Evolutionary conservation across 1,140 invertebrate species (phyloP), one percentile per base, ranked within the genome.

Genomic region (Trichonephila clavata): DNA sequence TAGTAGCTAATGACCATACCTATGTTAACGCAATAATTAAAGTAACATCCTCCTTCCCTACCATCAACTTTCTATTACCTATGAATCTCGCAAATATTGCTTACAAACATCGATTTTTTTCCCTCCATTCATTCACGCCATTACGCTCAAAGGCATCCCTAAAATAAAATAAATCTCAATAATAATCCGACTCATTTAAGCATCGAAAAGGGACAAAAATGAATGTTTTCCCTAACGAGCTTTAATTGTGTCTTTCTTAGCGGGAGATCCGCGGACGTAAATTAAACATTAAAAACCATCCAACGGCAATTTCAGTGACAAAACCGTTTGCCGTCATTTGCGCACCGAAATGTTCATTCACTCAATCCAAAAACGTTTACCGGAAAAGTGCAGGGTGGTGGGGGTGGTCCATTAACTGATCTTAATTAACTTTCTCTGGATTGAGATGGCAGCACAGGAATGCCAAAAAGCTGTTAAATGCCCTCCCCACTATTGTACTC

Each of bases 361-460:
- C 16, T 18, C 91, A 87, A 93, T 87, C 91, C 63, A 93, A 93
- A 93, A 93, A 93, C 91, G 63, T 84, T 93, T 93, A 86, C 83
- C 60, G 84, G 63, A 87, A 87, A 90, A 39, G 68, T 16, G 68
- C 5, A 77, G 63, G 32, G 68, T 5, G 32, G 32, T 2, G 2
- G 32, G 32, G 50, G 91, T n/a, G 65, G 81, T 32, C 90, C 32
- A 92, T 92, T 92, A 92, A 92, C 90, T 84, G 90, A 65, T 92
- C 90, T 92, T 93, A 93, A 93, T 93, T 93, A 92, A 93, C 18
- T 77, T 32, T 20, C 39, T 14, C n/a, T 39, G 86, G 32, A 91
- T 81, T n/a, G 89, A 32, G 39, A 68, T 21, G 32, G 27, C 60
- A 59, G 43, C 50, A 27, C 2, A 60, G 88, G 59, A 90, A 90